Evolutionary conservation across 2,113 vertebrate genomes (phyloP).

Genomic region (Alectura lathami): DNA sequence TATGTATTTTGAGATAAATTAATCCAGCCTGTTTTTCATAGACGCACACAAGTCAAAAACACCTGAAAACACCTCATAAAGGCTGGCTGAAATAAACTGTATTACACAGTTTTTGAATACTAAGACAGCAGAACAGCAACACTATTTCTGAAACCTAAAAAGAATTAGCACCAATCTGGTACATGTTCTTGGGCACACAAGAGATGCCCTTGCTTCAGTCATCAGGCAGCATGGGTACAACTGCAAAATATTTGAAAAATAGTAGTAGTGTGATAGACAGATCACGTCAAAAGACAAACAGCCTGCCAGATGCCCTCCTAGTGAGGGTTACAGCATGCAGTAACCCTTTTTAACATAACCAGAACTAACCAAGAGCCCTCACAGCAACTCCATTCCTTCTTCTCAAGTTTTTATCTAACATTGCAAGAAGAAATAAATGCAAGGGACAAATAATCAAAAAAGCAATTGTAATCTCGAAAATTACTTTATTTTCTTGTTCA

Average conservation of each 20-base stretch:
- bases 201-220: neutral
- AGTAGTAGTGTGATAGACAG: neutral
- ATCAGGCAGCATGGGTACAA: neutral
- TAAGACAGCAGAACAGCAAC: neutral
- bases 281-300: neutral
- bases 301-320: neutral
- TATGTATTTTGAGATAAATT: conserved; percentile 64
- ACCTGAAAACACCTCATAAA: fast-evolving
- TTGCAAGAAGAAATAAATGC: neutral
- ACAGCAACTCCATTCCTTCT: neutral
- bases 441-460: neutral
- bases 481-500: neutral
- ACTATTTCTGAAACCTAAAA: neutral
- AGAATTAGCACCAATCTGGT: neutral
- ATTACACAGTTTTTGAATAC: neutral
- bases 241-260: neutral
- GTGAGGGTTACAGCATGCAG: neutral
- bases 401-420: neutral
- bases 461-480: neutral
- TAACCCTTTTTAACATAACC: neutral
- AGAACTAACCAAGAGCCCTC: neutral
- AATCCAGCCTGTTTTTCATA: neutral
- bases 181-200: neutral
- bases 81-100: neutral
- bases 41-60: neutral